Percentiles rank a stretch among this genome's conserved stretches.
These are phyloP conservation scores for Mesembrinibis cayennensis DNA, from an alignment of 2,113 vertebrate species.

Conservation along the genomic window DNA sequence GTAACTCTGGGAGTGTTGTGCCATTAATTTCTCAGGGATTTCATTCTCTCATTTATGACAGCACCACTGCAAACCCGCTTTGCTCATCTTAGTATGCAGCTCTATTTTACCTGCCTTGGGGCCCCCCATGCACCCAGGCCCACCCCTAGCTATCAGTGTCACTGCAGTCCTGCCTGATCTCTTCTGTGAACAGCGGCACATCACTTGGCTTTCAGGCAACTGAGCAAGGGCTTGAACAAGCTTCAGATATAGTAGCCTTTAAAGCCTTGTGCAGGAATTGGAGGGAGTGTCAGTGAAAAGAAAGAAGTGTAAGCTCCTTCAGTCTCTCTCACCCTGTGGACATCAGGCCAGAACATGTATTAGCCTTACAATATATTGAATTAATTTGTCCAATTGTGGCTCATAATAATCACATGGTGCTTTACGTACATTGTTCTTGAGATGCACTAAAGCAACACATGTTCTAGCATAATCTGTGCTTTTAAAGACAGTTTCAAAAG, in stretches of 20 bases:
- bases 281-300: background rate
- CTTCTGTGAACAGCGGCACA: background rate
- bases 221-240: background rate
- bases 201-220: background rate
- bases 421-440: background rate
- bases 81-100: background rate
- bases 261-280: background rate
- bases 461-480: background rate
- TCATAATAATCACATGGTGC: background rate
- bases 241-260: background rate
- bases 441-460: background rate
- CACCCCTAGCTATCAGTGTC: background rate
- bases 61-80: background rate
- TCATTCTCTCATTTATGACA: background rate
- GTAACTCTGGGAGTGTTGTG: background rate
- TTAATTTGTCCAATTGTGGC: background rate
- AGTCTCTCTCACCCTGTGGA: background rate
- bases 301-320: background rate
- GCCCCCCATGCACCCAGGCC: accelerated
- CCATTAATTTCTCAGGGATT: background rate
- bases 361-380: background rate
- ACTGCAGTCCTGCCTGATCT: background rate
- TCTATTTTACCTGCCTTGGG: background rate
- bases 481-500: background rate
- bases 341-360: background rate